Evolutionary conservation across 2,113 vertebrate genomes (phyloP).

Genomic region (Cinclus cinclus): DNA sequence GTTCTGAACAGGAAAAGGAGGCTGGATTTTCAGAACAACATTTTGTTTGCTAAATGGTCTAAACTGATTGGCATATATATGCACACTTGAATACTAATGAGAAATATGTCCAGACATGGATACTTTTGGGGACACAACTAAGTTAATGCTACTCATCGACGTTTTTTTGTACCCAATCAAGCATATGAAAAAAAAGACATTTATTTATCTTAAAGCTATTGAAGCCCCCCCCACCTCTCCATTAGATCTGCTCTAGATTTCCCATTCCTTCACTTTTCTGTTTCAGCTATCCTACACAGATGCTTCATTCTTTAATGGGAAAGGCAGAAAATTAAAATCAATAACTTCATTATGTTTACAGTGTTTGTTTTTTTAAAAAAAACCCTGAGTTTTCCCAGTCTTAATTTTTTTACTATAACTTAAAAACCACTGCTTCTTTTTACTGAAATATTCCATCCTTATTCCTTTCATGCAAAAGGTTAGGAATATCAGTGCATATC

Average conservation of each 20-base stretch:
- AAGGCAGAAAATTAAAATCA: slow-evolving; percentile 86
- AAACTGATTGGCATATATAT: background rate
- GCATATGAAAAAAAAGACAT: background rate
- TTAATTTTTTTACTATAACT: slow-evolving; percentile 34
- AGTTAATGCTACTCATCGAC: background rate
- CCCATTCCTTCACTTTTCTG: slow-evolving; percentile 3
- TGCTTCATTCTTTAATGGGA: slow-evolving; percentile 53
- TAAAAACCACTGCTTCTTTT: slow-evolving; percentile 9
- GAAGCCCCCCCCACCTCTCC: background rate
- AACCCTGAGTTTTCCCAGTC: slow-evolving; percentile 66
- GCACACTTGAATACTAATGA: background rate
- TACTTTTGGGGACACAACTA: background rate
- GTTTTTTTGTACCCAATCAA: background rate
- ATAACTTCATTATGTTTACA: slow-evolving; percentile 86
- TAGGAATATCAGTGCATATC: background rate
- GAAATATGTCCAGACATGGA: background rate
- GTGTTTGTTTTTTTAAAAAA: slow-evolving; percentile 19
- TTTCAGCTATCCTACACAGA: slow-evolving; percentile 6
- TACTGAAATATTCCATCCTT: slow-evolving; percentile 4
- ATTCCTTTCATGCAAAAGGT: background rate
- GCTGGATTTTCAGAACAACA: background rate
- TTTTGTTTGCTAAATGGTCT: background rate
- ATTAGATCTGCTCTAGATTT: slow-evolving; percentile 11
- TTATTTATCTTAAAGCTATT: slow-evolving; percentile 38
- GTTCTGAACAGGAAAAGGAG: background rate